Evolutionary conservation across 92 coral and sea anemone species (phyloP).

Genomic region (Virgularia gustaviana): DNA sequence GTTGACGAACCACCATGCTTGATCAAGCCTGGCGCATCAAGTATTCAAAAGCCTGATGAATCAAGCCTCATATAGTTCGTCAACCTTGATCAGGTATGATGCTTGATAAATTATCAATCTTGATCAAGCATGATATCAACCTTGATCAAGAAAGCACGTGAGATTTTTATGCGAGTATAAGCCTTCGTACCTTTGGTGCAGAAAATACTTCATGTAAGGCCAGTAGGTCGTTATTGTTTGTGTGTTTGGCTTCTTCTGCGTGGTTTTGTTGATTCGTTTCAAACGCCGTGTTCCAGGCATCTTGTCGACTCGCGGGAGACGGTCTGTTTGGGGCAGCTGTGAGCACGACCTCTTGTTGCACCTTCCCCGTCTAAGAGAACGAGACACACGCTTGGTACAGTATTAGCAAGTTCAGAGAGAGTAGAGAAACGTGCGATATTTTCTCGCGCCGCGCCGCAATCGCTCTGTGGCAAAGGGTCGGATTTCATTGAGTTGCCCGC

Average conservation of each 20-base stretch:
- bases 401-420: too few species aligned
- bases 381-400: too few species aligned
- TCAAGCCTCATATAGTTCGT: too few species aligned
- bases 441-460: not conserved
- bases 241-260: not conserved
- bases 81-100: too few species aligned
- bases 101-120: not conserved
- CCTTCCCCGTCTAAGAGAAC: not conserved
- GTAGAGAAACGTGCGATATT: too few species aligned
- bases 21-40: too few species aligned
- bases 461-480: too few species aligned
- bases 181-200: conserved; percentile 20
- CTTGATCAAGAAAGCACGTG: not conserved
- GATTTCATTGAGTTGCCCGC: too few species aligned
- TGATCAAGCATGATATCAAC: not conserved
- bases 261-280: conserved; percentile 7
- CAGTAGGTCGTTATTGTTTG: conserved; percentile 25
- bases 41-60: too few species aligned
- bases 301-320: conserved; percentile 19
- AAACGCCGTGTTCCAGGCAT: conserved; percentile 29
- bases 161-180: not conserved
- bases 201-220: conserved; percentile 26
- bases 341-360: conserved; percentile 7
- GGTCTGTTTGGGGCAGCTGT: conserved; percentile 17
- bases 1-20: too few species aligned